Percentiles rank a stretch among this genome's conserved stretches.
phyloP scores from a whole-genome alignment of 2,113 vertebrate species.

The Noturus placidus region DNA sequence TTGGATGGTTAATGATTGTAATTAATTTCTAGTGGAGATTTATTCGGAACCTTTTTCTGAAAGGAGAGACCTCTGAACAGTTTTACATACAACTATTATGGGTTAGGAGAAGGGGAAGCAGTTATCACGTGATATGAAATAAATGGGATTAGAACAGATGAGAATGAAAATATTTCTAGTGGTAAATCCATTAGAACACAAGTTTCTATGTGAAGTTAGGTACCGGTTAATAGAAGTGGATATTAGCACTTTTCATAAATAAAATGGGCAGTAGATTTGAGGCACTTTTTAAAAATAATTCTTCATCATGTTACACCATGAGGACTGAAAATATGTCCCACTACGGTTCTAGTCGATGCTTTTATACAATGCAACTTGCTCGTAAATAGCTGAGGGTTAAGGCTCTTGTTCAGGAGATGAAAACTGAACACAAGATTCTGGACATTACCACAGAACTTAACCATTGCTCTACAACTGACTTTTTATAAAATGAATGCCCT shows the following conservation, averaged over 20 bases:
- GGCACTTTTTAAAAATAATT: neutral
- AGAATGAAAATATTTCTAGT: neutral
- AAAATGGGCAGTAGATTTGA: neutral
- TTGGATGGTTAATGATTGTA: neutral
- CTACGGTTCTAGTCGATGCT: neutral
- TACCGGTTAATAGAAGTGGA: neutral
- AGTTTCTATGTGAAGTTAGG: neutral
- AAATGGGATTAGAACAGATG: neutral
- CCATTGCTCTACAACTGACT: neutral
- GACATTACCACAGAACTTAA: neutral
- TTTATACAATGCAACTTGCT: neutral
- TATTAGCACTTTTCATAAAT: neutral
- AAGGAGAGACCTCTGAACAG: neutral
- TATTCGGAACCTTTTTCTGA: neutral
- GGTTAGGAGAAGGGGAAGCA: neutral
- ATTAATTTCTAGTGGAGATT: neutral
- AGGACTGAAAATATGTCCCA: neutral
- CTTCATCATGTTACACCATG: neutral
- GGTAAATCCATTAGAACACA: neutral
- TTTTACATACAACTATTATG: neutral
- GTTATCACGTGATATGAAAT: neutral
- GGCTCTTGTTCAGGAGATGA: neutral
- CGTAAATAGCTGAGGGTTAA: neutral
- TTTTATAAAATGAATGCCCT: neutral
- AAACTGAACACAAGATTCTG: neutral